These are phyloP conservation scores for Amyelois transitella DNA, from an alignment of 1,140 invertebrate genomes.

Conservation along the genomic window DNA sequence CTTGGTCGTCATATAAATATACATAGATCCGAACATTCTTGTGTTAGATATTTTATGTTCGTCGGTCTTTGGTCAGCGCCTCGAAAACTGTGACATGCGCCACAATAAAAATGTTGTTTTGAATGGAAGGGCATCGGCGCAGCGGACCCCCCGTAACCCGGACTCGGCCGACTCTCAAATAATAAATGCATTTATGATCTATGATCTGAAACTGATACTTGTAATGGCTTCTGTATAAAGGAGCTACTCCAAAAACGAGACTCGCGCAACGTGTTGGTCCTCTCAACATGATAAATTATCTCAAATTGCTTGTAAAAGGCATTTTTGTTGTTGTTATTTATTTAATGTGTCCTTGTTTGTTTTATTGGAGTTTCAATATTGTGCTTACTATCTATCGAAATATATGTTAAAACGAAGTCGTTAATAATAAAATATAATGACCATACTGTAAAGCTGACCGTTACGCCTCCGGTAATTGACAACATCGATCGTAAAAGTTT, in stretches of 20 bases:
- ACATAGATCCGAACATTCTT: conserved; percentile 45
- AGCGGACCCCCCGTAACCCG: conserved; percentile 55
- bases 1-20: conserved; percentile 42
- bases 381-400: background rate
- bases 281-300: conserved; percentile 64
- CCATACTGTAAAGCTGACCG: background rate
- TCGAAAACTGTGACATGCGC: conserved; percentile 51
- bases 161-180: conserved; percentile 30
- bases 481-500: background rate
- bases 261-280: conserved; percentile 20
- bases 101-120: conserved; percentile 64
- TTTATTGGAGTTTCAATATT: background rate
- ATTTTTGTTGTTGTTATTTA: conserved; percentile 37
- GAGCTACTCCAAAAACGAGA: conserved; percentile 52
- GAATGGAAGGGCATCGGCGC: conserved; percentile 34
- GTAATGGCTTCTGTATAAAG: conserved; percentile 71
- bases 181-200: conserved; percentile 71
- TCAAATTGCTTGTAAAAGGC: conserved; percentile 71
- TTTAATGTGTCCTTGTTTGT: background rate
- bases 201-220: conserved; percentile 73
- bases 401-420: background rate
- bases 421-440: background rate
- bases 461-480: background rate
- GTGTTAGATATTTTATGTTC: conserved; percentile 51
- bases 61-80: conserved; percentile 32